Evolutionary conservation across 64 coral and sea anemone species (phyloP).

Genomic region (Porites australiensis): DNA sequence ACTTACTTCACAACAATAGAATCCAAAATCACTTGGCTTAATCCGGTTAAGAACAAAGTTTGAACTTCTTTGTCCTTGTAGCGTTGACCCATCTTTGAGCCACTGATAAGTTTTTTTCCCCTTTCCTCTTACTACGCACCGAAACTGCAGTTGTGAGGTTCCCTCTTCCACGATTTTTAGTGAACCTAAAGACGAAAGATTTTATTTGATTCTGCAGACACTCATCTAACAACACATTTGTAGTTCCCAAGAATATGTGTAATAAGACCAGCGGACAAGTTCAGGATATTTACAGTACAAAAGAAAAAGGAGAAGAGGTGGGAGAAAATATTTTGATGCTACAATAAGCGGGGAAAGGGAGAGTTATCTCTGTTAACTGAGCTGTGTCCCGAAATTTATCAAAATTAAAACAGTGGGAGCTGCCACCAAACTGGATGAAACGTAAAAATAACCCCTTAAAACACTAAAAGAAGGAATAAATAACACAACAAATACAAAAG

Average conservation of each 20-base stretch:
- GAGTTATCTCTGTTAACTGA: too few relatives aligned
- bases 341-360: too few relatives aligned
- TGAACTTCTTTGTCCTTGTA: not conserved
- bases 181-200: not conserved
- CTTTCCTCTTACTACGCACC: not conserved
- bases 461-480: too few relatives aligned
- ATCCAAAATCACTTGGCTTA: not conserved
- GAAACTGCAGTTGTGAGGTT: not conserved
- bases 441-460: too few relatives aligned
- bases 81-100: not conserved
- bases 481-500: too few relatives aligned
- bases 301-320: too few relatives aligned
- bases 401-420: too few relatives aligned
- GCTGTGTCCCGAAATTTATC: too few relatives aligned
- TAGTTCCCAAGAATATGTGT: not conserved
- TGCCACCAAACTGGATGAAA: too few relatives aligned
- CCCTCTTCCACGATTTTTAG: not conserved
- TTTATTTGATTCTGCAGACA: not conserved
- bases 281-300: too few relatives aligned
- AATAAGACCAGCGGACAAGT: too few relatives aligned
- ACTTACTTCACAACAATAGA: not conserved
- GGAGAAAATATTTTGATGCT: too few relatives aligned
- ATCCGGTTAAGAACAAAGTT: not conserved
- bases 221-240: not conserved
- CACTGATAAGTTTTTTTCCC: not conserved